These are phyloP conservation scores for Diplolepis rosae DNA, from an alignment of 2,888 invertebrate species.

Conservation along the genomic window DNA sequence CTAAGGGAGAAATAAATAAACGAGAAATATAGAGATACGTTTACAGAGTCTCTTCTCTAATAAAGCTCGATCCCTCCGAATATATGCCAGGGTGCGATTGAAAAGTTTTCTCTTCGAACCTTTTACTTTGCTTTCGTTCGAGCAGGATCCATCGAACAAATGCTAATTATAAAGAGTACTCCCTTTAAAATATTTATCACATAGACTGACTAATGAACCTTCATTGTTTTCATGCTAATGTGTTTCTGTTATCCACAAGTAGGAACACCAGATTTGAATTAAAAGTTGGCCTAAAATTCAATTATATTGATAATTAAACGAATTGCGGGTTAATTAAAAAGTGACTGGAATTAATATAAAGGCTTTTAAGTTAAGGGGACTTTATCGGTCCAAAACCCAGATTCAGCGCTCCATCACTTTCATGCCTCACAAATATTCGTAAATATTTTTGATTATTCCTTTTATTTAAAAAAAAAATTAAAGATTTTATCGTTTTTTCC, in stretches of 20 bases:
- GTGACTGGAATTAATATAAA: no score
- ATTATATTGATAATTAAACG: no score
- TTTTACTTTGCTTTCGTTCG: not conserved
- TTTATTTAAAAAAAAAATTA: no score
- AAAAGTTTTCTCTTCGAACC: slow-evolving; percentile 18
- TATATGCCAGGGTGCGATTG: not conserved
- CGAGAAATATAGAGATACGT: not conserved
- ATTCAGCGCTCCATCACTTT: no score
- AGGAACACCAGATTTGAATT: not conserved
- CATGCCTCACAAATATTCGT: no score
- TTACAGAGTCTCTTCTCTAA: slow-evolving; percentile 24
- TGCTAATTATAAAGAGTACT: slow-evolving; percentile 12
- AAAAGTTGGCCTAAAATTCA: not conserved
- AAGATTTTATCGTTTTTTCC: no score
- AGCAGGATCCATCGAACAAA: not conserved
- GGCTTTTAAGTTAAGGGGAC: no score
- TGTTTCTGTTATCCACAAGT: not conserved
- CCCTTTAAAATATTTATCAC: slow-evolving; percentile 17
- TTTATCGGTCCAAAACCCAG: no score
- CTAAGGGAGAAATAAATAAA: not conserved
- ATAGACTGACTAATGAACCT: not conserved
- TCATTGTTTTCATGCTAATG: slow-evolving; percentile 5
- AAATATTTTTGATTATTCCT: no score
- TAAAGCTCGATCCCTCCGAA: slow-evolving; percentile 15
- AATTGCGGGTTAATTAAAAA: no score